phyloP scores from a whole-genome alignment of 2,888 invertebrate genomes.

The Ommatoiulus sabulosus region DNA sequence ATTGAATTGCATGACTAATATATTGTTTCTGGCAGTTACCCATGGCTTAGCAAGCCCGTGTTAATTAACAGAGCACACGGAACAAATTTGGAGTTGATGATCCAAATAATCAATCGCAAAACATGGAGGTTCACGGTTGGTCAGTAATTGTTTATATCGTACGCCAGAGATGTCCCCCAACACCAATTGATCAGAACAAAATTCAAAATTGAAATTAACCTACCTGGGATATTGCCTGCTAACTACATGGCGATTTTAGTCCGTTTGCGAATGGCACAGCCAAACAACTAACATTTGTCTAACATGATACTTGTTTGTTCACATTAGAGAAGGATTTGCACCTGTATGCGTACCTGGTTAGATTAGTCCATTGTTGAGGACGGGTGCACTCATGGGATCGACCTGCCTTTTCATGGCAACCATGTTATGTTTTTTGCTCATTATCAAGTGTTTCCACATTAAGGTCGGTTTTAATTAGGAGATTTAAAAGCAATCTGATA shows the following conservation, averaged over 20 bases:
- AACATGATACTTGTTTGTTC: background rate
- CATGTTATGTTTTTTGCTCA: no score
- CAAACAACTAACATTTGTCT: background rate
- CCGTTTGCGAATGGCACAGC: background rate
- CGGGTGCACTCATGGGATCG: background rate
- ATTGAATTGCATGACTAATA: no score
- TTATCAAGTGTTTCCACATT: background rate
- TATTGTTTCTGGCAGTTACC: no score
- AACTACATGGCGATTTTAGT: constrained; percentile 10
- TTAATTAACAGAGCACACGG: no score
- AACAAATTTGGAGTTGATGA: no score
- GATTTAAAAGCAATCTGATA: background rate
- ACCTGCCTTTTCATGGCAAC: background rate
- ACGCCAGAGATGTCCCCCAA: no score
- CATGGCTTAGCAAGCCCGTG: no score
- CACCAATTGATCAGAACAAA: no score
- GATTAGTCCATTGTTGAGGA: background rate
- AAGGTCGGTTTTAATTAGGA: background rate
- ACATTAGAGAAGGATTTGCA: background rate
- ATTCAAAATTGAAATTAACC: background rate
- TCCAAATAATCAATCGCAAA: no score
- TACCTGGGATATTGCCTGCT: background rate
- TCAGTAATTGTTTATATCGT: no score
- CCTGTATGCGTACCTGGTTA: background rate
- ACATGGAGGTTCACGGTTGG: no score